Evolutionary conservation across 1,140 invertebrate genomes (phyloP).

Genomic region (Macrotrachela quadricornifera): DNA sequence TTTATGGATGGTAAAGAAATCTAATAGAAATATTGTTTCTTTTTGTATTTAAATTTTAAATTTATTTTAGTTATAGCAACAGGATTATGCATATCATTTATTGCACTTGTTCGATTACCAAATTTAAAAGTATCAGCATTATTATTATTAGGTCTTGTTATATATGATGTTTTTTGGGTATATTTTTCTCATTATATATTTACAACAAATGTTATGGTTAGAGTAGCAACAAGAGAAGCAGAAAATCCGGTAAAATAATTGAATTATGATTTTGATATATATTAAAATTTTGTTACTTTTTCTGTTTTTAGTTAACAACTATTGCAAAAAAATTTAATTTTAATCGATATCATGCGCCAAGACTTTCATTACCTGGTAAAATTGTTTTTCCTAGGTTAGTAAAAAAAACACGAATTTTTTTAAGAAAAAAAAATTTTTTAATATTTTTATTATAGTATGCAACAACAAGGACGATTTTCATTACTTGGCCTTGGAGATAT

Average conservation of each 20-base stretch:
- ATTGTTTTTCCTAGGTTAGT: constrained; percentile 59
- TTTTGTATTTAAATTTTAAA: not conserved
- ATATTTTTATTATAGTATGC: constrained; percentile 43
- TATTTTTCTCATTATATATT: constrained; percentile 95
- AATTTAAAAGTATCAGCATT: constrained; percentile 87
- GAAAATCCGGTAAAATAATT: constrained; percentile 59
- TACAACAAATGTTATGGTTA: constrained; percentile 95
- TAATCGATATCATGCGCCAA: constrained; percentile 69
- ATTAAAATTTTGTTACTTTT: not conserved
- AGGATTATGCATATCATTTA: constrained; percentile 88
- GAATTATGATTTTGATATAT: not conserved
- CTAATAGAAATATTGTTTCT: too few species aligned
- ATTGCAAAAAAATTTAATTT: constrained; percentile 69
- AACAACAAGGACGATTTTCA: constrained; percentile 78
- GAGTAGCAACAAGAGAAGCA: constrained; percentile 67
- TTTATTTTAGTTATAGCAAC: constrained; percentile 60
- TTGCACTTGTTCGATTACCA: constrained; percentile 77
- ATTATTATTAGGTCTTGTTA: constrained; percentile 68
- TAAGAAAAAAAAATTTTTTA: not conserved
- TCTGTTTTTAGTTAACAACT: constrained; percentile 41
- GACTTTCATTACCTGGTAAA: constrained; percentile 81
- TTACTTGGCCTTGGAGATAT: constrained; percentile 90
- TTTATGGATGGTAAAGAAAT: constrained; percentile 73
- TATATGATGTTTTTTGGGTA: constrained; percentile 92
- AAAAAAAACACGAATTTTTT: not conserved